Evolutionary conservation across 35 echinoderm and acorn worm species (phyloP).

Genomic region (Apostichopus parvimensis): DNA sequence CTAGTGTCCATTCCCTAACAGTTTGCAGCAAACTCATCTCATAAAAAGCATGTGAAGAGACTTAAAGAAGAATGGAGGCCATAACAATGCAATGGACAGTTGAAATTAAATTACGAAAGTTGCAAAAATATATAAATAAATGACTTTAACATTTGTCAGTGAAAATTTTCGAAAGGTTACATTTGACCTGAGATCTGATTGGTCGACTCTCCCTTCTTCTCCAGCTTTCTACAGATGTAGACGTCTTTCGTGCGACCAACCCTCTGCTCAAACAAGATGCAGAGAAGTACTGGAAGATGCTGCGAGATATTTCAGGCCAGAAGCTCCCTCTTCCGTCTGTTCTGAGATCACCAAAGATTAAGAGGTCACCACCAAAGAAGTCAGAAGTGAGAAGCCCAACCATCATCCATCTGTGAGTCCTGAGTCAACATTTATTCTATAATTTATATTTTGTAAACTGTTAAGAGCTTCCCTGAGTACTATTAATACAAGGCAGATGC

Average conservation of each 20-base stretch:
- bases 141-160: no score
- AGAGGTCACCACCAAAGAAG: constrained; percentile 78
- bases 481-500: no score
- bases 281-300: constrained; percentile 79
- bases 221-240: constrained; percentile 77
- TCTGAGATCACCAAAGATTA: constrained; percentile 60
- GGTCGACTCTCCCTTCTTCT: neutral
- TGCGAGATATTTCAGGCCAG: constrained; percentile 62
- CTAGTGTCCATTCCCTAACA: no score
- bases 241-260: constrained; percentile 48
- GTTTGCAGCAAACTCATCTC: no score
- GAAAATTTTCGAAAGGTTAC: neutral
- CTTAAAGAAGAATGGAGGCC: no score
- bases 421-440: neutral
- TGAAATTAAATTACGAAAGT: no score
- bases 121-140: no score
- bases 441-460: neutral
- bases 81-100: no score
- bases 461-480: neutral
- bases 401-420: constrained; percentile 85
- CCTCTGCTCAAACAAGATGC: constrained; percentile 57
- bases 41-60: no score
- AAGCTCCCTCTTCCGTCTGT: constrained; percentile 79
- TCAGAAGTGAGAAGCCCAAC: constrained; percentile 64
- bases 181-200: no score